phyloP scores from a whole-genome alignment of 2,888 invertebrate genomes.

The Pristionchus exspectatus region DNA sequence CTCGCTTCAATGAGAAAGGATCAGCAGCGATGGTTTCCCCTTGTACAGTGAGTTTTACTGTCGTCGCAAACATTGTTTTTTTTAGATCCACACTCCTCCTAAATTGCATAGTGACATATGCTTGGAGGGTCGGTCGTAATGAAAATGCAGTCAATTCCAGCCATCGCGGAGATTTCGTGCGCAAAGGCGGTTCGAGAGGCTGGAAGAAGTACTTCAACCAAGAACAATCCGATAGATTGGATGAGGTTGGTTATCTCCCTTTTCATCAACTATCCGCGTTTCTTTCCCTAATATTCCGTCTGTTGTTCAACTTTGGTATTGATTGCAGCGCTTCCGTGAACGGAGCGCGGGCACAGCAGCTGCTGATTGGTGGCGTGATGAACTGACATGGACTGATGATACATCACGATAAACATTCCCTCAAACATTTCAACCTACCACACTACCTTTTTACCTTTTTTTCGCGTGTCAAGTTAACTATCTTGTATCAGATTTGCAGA shows the following conservation, averaged over 20 bases:
- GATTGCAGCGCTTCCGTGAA: conserved; percentile 50
- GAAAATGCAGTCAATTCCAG: conserved; percentile 58
- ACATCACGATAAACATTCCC: no score
- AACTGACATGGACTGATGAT: conserved; percentile 46
- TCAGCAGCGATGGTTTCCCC: conserved; percentile 76
- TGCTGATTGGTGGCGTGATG: conserved; percentile 64
- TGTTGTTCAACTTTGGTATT: neutral
- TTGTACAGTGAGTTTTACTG: conserved; percentile 55
- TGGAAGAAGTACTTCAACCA: conserved; percentile 76
- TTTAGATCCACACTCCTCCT: neutral
- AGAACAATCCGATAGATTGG: conserved; percentile 75
- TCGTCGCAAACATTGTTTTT: neutral
- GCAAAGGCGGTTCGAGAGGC: conserved; percentile 76
- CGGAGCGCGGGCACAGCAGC: conserved; percentile 62
- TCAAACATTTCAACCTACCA: no score
- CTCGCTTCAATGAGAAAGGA: conserved; percentile 77
- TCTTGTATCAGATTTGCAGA: no score
- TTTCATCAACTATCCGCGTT: no score
- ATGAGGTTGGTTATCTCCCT: no score
- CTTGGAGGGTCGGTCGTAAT: no score
- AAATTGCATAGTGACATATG: no score
- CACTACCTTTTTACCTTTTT: no score
- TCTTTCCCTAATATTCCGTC: no score
- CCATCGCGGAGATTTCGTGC: conserved; percentile 73
- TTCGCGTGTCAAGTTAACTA: no score